Percentiles rank a stretch among this genome's conserved stretches.
These are phyloP conservation scores for Drosophila albomicans DNA, from an alignment of 1,140 invertebrate species.

Conservation along the genomic window DNA sequence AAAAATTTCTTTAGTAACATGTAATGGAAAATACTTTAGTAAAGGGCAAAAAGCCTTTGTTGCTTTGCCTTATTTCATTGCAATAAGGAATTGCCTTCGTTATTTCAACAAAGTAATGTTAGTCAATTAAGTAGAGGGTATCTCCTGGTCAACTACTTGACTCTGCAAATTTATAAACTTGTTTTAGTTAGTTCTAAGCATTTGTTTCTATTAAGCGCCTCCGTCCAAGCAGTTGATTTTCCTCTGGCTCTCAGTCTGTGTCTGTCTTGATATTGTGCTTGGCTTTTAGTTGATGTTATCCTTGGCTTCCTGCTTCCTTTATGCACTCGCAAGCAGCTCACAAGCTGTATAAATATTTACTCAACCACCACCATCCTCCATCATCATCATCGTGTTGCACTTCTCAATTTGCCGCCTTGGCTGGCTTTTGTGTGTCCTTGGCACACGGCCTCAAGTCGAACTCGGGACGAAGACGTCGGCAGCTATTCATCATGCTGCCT, in stretches of 20 bases:
- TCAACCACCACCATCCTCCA: not conserved
- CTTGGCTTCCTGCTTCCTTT: conserved; percentile 31
- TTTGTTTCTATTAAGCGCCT: conserved; percentile 12
- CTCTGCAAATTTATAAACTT: not conserved
- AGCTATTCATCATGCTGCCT: conserved; percentile 12
- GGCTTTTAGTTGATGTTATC: conserved; percentile 25
- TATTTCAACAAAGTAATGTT: too few species aligned
- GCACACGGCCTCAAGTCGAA: conserved; percentile 9
- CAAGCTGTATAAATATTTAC: conserved; percentile 63
- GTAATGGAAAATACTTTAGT: too few species aligned
- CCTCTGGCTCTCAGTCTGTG: not conserved
- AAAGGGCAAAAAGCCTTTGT: too few species aligned
- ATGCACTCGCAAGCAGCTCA: conserved; percentile 37
- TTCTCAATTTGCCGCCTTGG: not conserved
- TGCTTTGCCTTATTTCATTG: too few species aligned
- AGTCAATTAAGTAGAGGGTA: not conserved
- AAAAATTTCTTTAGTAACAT: too few species aligned
- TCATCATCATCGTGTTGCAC: not conserved
- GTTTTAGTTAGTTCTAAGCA: conserved; percentile 15
- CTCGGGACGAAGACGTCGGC: not conserved
- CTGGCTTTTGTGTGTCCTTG: conserved; percentile 26
- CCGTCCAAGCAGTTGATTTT: not conserved
- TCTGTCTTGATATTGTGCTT: conserved; percentile 16
- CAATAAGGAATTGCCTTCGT: too few species aligned
- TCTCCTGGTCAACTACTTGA: not conserved